phyloP scores from a whole-genome alignment of 2,113 vertebrate species.

The Tautogolabrus adspersus region DNA sequence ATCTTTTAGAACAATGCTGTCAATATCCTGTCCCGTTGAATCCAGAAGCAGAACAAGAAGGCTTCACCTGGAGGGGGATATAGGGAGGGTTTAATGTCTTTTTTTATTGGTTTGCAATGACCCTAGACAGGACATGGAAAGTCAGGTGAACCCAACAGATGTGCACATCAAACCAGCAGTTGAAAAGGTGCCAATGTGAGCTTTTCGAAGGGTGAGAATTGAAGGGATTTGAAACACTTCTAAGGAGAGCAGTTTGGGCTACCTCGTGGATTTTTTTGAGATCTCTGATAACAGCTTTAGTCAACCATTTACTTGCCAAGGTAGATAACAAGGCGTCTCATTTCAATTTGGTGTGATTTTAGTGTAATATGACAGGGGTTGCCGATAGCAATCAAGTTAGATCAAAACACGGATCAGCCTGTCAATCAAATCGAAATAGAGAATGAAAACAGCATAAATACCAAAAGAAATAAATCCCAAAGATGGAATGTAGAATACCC shows the following conservation, averaged over 20 bases:
- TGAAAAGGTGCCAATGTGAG: too few relatives aligned
- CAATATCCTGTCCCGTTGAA: background rate
- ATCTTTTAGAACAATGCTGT: constrained; percentile 11
- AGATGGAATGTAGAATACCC: too few relatives aligned
- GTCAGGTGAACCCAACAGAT: background rate
- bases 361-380: constrained; percentile 46
- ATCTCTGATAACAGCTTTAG: constrained; percentile 35
- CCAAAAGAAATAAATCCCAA: background rate
- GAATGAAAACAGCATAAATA: constrained; percentile 3
- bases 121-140: constrained; percentile 6
- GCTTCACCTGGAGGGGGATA: background rate
- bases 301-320: constrained; percentile 39
- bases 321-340: constrained; percentile 60
- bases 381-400: constrained; percentile 29
- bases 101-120: constrained; percentile 6
- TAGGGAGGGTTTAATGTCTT: background rate
- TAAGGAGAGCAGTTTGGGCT: constrained; percentile 34
- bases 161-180: constrained; percentile 25
- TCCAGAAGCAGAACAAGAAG: background rate
- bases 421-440: constrained; percentile 39
- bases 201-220: constrained; percentile 1
- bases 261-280: constrained; percentile 53
- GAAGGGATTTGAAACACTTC: constrained; percentile 55
- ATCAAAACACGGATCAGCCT: constrained; percentile 40
- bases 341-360: constrained; percentile 54